phyloP scores from a whole-genome alignment of 2,888 invertebrate genomes.

The Hofmannophila pseudospretella region DNA sequence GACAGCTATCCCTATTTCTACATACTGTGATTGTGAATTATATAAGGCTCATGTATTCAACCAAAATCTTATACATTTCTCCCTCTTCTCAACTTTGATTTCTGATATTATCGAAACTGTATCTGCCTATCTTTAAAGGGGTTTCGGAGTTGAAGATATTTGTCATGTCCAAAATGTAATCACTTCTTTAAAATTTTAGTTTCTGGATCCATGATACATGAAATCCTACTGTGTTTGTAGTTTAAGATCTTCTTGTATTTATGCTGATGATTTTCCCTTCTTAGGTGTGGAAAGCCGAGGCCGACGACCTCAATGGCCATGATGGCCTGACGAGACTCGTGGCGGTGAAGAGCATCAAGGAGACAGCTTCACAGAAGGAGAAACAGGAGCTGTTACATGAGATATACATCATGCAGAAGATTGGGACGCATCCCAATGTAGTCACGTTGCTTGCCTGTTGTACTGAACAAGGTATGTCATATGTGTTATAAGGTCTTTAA shows the following conservation, averaged over 20 bases:
- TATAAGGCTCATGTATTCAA: too few relatives aligned
- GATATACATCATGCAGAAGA: slow-evolving; percentile 88
- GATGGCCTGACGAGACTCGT: slow-evolving; percentile 87
- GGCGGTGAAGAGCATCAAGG: slow-evolving; percentile 91
- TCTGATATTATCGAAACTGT: too few relatives aligned
- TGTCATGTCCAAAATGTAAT: too few relatives aligned
- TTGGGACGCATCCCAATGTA: slow-evolving; percentile 89
- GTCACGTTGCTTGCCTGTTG: slow-evolving; percentile 90
- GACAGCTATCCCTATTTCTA: too few relatives aligned
- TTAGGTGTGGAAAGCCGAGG: slow-evolving; percentile 93
- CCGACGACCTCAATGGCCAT: slow-evolving; percentile 86
- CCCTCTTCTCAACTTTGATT: too few relatives aligned
- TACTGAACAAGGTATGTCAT: slow-evolving; percentile 88
- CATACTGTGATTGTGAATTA: too few relatives aligned
- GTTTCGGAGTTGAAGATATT: too few relatives aligned
- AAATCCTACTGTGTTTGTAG: neutral
- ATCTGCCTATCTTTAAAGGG: too few relatives aligned
- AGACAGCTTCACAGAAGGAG: slow-evolving; percentile 86
- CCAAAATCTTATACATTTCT: too few relatives aligned
- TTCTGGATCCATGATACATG: too few relatives aligned
- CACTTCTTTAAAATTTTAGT: too few relatives aligned
- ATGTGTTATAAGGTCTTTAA: too few relatives aligned
- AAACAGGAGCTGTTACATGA: slow-evolving; percentile 86
- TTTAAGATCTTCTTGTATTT: neutral
- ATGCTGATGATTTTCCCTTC: neutral